phyloP scores from a whole-genome alignment of 2,888 invertebrate genomes.

The Conops quadrifasciatus region DNA sequence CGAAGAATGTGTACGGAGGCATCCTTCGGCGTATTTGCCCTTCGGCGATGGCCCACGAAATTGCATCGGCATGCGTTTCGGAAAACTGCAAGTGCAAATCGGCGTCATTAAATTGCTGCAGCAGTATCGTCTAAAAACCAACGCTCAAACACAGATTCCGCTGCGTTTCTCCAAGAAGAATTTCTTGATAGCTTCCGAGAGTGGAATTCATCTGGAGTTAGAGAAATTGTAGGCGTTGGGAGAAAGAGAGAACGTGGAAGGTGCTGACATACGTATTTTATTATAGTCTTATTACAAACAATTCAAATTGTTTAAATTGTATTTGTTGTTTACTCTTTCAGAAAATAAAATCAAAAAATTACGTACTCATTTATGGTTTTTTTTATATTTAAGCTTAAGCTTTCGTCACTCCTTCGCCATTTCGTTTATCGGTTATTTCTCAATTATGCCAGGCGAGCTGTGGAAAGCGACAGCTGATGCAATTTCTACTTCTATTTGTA shows the following conservation, averaged over 20 bases:
- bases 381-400: no score
- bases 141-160: constrained; percentile 44
- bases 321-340: no score
- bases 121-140: constrained; percentile 46
- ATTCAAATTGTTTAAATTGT: no score
- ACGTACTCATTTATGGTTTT: no score
- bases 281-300: no score
- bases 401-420: no score
- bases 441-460: no score
- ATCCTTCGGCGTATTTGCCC: constrained; percentile 57
- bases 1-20: constrained; percentile 67
- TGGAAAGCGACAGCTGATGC: no score
- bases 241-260: neutral
- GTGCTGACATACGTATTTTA: no score
- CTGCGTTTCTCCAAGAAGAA: constrained; percentile 39
- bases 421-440: no score
- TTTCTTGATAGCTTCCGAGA: constrained; percentile 40
- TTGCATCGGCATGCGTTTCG: constrained; percentile 60
- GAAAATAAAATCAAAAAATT: no score
- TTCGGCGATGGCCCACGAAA: constrained; percentile 61
- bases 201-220: constrained; percentile 41
- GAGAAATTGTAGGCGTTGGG: constrained; percentile 24
- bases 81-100: constrained; percentile 55
- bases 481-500: neutral
- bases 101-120: constrained; percentile 50